Conservation (phyloP, 2,888 invertebrate genomes). For the Chrysina gloriosa region DNA sequence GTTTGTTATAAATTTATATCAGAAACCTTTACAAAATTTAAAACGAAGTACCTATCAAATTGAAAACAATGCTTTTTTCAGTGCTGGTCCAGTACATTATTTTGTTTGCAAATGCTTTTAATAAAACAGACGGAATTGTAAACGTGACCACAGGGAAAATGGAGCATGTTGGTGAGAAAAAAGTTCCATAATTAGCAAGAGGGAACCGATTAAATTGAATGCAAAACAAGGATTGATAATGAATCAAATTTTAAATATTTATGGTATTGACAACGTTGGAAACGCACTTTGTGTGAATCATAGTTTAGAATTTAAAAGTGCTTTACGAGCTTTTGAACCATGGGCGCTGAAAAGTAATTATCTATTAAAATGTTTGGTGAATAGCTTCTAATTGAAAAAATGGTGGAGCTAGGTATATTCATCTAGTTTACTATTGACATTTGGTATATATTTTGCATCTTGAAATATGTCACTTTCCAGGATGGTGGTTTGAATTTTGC, state of each 20-base stretch:
- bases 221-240: slow-evolving; percentile 57
- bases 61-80: slow-evolving; percentile 1
- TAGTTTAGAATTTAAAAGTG: slow-evolving; percentile 54
- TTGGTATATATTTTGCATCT: too few species aligned
- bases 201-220: slow-evolving; percentile 53
- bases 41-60: not conserved
- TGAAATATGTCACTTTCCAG: too few species aligned
- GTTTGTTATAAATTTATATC: too few species aligned
- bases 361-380: too few species aligned
- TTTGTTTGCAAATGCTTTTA: not conserved
- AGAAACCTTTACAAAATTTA: too few species aligned
- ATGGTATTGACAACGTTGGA: slow-evolving; percentile 52
- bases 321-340: slow-evolving; percentile 56
- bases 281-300: slow-evolving; percentile 55
- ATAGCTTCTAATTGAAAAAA: too few species aligned
- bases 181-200: not conserved
- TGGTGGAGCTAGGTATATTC: too few species aligned
- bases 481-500: too few species aligned
- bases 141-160: not conserved
- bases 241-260: slow-evolving; percentile 58
- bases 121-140: not conserved
- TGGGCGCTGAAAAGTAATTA: slow-evolving; percentile 60
- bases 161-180: not conserved
- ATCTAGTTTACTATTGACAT: too few species aligned
- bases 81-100: slow-evolving; percentile 7